These are phyloP conservation scores for Drosophila merina DNA, from an alignment of 2,888 invertebrate genomes.

Conservation along the genomic window DNA sequence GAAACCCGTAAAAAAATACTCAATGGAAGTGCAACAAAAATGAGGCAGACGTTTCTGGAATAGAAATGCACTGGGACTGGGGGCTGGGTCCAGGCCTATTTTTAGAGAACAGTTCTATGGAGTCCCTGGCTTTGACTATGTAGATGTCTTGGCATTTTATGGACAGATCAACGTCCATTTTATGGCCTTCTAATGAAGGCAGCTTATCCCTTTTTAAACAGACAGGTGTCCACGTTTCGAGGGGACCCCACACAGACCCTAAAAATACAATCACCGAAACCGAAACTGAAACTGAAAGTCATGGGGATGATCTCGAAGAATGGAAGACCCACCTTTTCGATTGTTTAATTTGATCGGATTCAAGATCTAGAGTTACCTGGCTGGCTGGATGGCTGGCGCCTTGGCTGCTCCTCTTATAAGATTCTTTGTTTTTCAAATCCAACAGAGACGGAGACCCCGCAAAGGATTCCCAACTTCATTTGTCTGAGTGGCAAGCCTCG, in stretches of 20 bases:
- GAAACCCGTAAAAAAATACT: conserved; percentile 23
- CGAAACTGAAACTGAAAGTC: conserved; percentile 32
- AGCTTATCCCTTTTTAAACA: conserved; percentile 7
- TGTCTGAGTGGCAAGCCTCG: conserved; percentile 54
- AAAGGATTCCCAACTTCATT: conserved; percentile 14
- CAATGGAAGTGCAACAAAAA: conserved; percentile 57
- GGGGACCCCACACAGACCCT: conserved; percentile 36
- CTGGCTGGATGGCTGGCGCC: conserved; percentile 34
- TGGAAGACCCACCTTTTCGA: conserved; percentile 16
- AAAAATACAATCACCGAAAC: conserved; percentile 1
- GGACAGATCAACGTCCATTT: conserved; percentile 31
- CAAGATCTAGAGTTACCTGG: conserved; percentile 38
- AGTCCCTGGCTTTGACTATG: conserved; percentile 5
- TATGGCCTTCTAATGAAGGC: conserved; percentile 37
- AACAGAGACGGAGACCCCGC: neutral
- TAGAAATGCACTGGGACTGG: neutral
- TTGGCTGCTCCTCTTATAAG: neutral
- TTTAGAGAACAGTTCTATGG: neutral
- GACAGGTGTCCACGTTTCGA: conserved; percentile 28
- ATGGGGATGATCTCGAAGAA: conserved; percentile 16
- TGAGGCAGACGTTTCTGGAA: conserved; percentile 39
- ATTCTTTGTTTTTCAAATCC: conserved; percentile 15
- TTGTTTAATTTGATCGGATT: conserved; percentile 36
- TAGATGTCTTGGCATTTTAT: conserved; percentile 36
- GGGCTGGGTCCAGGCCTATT: conserved; percentile 1